These are phyloP conservation scores for Thereva unica DNA, from an alignment of 2,888 invertebrate species.

Conservation along the genomic window DNA sequence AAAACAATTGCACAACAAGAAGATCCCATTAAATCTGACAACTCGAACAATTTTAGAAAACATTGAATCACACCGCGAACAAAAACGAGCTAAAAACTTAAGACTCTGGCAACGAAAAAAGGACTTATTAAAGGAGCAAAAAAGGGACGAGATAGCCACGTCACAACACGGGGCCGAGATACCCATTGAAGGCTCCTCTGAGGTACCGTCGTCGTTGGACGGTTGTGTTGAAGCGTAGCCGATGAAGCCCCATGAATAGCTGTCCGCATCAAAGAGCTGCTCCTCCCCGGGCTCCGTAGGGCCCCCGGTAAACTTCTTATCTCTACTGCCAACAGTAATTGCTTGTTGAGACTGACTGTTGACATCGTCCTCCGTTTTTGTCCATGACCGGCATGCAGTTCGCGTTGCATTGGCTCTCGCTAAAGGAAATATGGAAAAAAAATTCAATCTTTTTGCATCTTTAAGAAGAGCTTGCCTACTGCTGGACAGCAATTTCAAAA, in stretches of 20 bases:
- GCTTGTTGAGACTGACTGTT: slow-evolving; percentile 39
- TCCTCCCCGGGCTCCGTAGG: slow-evolving; percentile 10
- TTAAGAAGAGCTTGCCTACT: slow-evolving; percentile 14
- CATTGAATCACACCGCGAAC: slow-evolving; percentile 40
- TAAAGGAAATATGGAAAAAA: neutral
- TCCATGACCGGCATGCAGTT: slow-evolving; percentile 30
- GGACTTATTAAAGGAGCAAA: slow-evolving; percentile 14
- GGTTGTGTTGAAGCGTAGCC: slow-evolving; percentile 1
- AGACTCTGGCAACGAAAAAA: slow-evolving; percentile 27
- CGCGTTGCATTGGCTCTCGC: slow-evolving; percentile 18
- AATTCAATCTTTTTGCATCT: slow-evolving; percentile 29
- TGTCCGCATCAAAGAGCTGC: slow-evolving; percentile 24
- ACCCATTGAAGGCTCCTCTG: slow-evolving; percentile 30
- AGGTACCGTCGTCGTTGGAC: slow-evolving; percentile 17
- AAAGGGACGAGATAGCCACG: slow-evolving; percentile 22
- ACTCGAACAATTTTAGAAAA: slow-evolving; percentile 42
- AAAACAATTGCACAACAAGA: slow-evolving; percentile 41
- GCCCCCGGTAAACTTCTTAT: slow-evolving; percentile 9
- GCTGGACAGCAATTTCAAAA: slow-evolving; percentile 14
- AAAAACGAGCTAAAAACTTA: slow-evolving; percentile 33
- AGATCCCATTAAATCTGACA: slow-evolving; percentile 43
- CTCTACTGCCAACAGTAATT: slow-evolving; percentile 35
- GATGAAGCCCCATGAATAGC: slow-evolving; percentile 27
- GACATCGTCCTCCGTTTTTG: slow-evolving; percentile 37
- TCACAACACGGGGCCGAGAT: slow-evolving; percentile 28